Base-by-base conservation (phyloP, 2,113 vertebrate species). In the Phasianus colchicus region DNA sequence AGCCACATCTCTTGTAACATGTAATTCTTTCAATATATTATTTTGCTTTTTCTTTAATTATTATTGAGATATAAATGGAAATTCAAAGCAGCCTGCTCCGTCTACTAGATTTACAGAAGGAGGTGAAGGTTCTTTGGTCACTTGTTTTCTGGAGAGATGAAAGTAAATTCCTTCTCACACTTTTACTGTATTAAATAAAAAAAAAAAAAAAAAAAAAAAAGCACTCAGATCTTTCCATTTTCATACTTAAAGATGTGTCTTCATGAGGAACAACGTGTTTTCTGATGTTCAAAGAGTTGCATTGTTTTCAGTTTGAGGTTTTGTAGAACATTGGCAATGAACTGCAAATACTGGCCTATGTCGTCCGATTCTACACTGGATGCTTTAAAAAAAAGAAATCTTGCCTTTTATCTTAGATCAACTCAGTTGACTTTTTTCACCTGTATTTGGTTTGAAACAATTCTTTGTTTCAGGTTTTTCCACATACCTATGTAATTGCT, bases 401-500 rank as follows among this genome's bases (percentile, higher is more conserved):
- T 36, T 4, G 7, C 32, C 6, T 69, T 89, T 73, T 76, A 6
- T 17, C 82, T 83, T 80, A 78, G 45, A 13, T 5, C 7, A 43
- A 55, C 25, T 73, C 65, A 47, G 22, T 7, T 57, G 2, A 52
- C 3, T n/a, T 65, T 82, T 86, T 82, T 47, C 36, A 79, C 20
- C 16, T 58, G 3, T 60, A 13, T 36, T 10, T 84, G 72, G 38
- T 12, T 52, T 78, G 13, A 9, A 75, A 7, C 24, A 79, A 34
- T 8, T 66, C 22, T 18, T 78, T 3, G 15, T 55, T 71, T 78
- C 20, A 63, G 25, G 22, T 55, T 75, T 89, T 94, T 52, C 24
- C 50, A 6, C 0, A 0, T 55, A 67, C 30, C 9, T 1, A 0
- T 27, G 7, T 47, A 57, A 57, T 7, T 47, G 45, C 42, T 21